Percentiles rank a stretch among this genome's conserved stretches.
phyloP scores from a whole-genome alignment of 2,113 vertebrate genomes.

The Catharus minimus region DNA sequence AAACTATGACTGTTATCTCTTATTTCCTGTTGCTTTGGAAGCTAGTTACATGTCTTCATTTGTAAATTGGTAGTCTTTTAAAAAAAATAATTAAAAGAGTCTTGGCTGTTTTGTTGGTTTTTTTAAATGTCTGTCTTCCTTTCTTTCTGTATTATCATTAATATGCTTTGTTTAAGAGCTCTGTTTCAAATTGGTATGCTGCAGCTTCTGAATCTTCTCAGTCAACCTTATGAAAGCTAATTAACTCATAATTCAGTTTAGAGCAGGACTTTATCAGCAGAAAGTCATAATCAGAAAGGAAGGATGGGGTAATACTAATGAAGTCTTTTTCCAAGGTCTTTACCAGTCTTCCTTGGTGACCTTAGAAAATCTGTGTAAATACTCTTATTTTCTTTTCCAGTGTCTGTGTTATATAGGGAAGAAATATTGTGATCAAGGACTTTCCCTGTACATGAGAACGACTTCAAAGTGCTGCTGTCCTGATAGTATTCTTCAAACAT shows the following conservation, averaged over 20 bases:
- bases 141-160: neutral
- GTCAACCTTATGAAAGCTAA: slow-evolving; percentile 17
- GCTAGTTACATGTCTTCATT: slow-evolving; percentile 21
- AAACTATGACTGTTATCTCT: slow-evolving; percentile 25
- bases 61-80: neutral
- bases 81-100: neutral
- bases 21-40: slow-evolving; percentile 71
- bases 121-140: neutral
- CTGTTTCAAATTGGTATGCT: neutral
- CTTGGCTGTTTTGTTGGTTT: neutral
- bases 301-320: neutral
- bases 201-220: neutral
- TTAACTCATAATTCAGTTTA: slow-evolving; percentile 33
- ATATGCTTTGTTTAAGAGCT: neutral
- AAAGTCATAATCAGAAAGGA: neutral
- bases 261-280: neutral
- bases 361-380: neutral
- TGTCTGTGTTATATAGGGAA: neutral
- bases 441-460: neutral
- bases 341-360: neutral
- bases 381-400: neutral
- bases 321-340: neutral
- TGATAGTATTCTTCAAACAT: neutral
- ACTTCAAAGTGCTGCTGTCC: neutral
- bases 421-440: neutral